phyloP scores from a whole-genome alignment of 1,140 invertebrate species.

The Epicauta chinensis region DNA sequence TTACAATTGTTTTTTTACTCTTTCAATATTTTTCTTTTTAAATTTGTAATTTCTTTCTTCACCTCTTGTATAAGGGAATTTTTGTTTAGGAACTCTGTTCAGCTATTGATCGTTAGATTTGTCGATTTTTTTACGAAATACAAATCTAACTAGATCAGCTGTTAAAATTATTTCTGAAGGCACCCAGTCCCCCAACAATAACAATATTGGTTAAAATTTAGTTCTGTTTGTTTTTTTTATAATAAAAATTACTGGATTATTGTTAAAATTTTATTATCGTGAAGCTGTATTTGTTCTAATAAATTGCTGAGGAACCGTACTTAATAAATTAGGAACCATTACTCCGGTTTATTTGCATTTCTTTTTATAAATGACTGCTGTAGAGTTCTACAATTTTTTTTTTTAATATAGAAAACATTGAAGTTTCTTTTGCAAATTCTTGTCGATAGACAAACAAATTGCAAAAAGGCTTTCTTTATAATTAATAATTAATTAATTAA shows the following conservation, averaged over 20 bases:
- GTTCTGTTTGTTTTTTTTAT: too few relatives aligned
- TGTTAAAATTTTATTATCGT: constrained; percentile 1
- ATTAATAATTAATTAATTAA: neutral
- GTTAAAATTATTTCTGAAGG: constrained; percentile 37
- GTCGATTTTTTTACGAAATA: neutral
- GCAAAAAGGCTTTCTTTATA: constrained; percentile 21
- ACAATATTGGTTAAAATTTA: neutral
- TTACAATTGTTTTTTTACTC: constrained; percentile 33
- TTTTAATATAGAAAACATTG: constrained; percentile 21
- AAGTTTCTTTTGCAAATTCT: constrained; percentile 21
- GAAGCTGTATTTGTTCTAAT: constrained; percentile 19
- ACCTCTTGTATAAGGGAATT: constrained; percentile 33
- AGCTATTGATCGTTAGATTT: constrained; percentile 25
- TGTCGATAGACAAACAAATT: constrained; percentile 7
- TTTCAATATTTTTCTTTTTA: constrained; percentile 13
- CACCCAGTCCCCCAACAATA: constrained; percentile 44
- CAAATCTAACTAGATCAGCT: constrained; percentile 20
- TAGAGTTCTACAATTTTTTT: constrained; percentile 24
- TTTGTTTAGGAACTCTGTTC: constrained; percentile 42
- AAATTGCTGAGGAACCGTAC: constrained; percentile 42
- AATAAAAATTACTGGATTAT: too few relatives aligned
- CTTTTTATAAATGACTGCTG: constrained; percentile 26
- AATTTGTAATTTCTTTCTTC: constrained; percentile 26
- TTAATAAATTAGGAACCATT: constrained; percentile 40
- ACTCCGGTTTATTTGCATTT: constrained; percentile 40